Percentiles rank a stretch among this genome's conserved stretches.
These are phyloP conservation scores for Drosophila mulleri DNA, from an alignment of 2,888 invertebrate species.

Conservation along the genomic window DNA sequence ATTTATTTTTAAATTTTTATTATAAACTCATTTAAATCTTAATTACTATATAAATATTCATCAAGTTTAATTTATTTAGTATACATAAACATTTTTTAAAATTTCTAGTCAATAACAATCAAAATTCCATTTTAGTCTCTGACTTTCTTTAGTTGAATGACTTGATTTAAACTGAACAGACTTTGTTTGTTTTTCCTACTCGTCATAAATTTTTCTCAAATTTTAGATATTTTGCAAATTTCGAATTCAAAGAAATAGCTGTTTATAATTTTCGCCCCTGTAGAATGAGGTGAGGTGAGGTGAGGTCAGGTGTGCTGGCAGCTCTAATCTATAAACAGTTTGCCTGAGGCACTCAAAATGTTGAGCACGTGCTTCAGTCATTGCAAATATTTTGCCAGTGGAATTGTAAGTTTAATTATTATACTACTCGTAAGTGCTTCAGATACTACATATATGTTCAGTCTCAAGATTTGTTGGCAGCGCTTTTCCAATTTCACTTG, in stretches of 20 bases:
- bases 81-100: too few species aligned
- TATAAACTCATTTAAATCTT: too few species aligned
- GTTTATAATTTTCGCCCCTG: neutral
- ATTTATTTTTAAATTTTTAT: neutral
- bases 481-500: constrained; percentile 6
- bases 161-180: neutral
- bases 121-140: neutral
- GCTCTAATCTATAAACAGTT: constrained; percentile 4
- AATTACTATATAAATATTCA: too few species aligned
- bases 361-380: constrained; percentile 24
- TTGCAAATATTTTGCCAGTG: constrained; percentile 3
- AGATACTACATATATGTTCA: neutral
- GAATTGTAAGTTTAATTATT: neutral
- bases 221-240: neutral
- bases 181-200: neutral
- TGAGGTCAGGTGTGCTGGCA: neutral
- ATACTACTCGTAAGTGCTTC: neutral
- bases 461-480: constrained; percentile 12
- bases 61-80: too few species aligned
- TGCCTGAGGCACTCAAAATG: constrained; percentile 2
- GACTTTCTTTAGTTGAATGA: neutral
- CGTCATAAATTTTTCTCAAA: neutral
- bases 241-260: neutral
- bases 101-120: neutral
- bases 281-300: too few species aligned